Percentiles rank a stretch among this genome's conserved stretches.
Evolutionary conservation across 2,797 vertebrate species (phyloP).

Genomic region (Xiphorhynchus erythropygius): DNA sequence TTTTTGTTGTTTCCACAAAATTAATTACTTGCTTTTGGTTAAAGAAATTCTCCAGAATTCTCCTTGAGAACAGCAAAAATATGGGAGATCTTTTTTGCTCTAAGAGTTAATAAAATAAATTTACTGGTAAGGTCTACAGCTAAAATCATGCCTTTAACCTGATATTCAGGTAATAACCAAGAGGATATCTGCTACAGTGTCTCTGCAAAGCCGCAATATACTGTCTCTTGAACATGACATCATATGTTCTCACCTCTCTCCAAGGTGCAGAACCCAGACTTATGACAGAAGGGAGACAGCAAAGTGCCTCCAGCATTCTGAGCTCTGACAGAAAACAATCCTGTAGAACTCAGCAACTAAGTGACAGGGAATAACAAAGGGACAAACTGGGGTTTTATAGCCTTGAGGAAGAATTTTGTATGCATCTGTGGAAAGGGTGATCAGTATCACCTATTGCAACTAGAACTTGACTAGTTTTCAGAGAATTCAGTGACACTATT

Average conservation of each 20-base stretch:
- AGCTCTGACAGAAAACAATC: background rate
- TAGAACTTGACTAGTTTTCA: background rate
- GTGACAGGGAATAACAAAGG: background rate
- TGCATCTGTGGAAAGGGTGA: background rate
- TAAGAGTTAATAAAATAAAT: background rate
- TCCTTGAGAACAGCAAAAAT: background rate
- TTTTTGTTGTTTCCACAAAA: background rate
- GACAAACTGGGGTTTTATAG: background rate
- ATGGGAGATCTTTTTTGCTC: background rate
- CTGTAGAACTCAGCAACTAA: background rate
- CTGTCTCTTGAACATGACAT: fast-evolving
- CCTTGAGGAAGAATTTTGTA: background rate
- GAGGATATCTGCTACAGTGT: background rate
- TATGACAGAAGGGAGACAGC: background rate
- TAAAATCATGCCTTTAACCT: background rate
- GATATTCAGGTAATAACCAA: background rate
- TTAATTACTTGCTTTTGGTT: background rate
- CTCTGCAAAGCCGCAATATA: background rate
- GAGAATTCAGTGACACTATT: background rate
- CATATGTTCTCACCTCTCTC: background rate
- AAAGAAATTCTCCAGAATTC: background rate
- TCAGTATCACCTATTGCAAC: background rate
- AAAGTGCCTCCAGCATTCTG: background rate
- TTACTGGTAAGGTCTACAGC: background rate
- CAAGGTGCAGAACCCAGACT: background rate